phyloP scores from a whole-genome alignment of 2,797 vertebrate species.

The Nannoperca obscura region DNA sequence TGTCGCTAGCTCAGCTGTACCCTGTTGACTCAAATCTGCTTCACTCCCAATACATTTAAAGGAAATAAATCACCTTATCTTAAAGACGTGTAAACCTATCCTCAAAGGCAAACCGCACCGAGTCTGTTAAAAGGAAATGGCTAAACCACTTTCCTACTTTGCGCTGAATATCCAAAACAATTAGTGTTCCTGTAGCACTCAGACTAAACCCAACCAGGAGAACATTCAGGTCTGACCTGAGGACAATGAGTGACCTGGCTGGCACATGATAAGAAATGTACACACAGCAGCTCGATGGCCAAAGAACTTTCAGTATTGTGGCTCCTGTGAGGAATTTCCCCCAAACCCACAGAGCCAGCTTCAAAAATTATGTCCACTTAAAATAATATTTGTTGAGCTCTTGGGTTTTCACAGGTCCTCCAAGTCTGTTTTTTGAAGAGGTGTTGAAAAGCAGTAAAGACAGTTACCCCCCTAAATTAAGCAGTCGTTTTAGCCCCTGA shows the following conservation, averaged over 20 bases:
- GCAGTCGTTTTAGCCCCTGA: slow-evolving; percentile 61
- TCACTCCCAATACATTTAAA: slow-evolving; percentile 13
- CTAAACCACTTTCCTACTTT: slow-evolving; percentile 31
- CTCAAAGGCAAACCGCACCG: not conserved
- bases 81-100: slow-evolving; percentile 20
- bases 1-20: not conserved
- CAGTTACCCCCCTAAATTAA: slow-evolving; percentile 75
- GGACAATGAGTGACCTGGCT: slow-evolving; percentile 64
- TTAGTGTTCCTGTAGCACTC: slow-evolving; percentile 46
- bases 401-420: slow-evolving; percentile 78
- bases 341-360: slow-evolving; percentile 59
- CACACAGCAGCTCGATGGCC: slow-evolving; percentile 32
- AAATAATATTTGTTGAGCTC: slow-evolving; percentile 83
- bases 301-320: slow-evolving; percentile 53
- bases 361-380: slow-evolving; percentile 79
- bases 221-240: slow-evolving; percentile 50
- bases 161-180: slow-evolving; percentile 49
- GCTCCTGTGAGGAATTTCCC: slow-evolving; percentile 79
- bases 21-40: slow-evolving; percentile 28
- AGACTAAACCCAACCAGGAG: slow-evolving; percentile 42
- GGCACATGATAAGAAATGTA: slow-evolving; percentile 71
- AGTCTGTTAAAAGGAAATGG: slow-evolving; percentile 59
- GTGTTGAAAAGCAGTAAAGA: slow-evolving; percentile 79
- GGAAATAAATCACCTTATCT: slow-evolving; percentile 50
- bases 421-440: slow-evolving; percentile 76